Percentiles rank a stretch among this genome's conserved stretches.
phyloP scores from a whole-genome alignment of 53 echinoderm and acorn worm species.

The Crossaster papposus region DNA sequence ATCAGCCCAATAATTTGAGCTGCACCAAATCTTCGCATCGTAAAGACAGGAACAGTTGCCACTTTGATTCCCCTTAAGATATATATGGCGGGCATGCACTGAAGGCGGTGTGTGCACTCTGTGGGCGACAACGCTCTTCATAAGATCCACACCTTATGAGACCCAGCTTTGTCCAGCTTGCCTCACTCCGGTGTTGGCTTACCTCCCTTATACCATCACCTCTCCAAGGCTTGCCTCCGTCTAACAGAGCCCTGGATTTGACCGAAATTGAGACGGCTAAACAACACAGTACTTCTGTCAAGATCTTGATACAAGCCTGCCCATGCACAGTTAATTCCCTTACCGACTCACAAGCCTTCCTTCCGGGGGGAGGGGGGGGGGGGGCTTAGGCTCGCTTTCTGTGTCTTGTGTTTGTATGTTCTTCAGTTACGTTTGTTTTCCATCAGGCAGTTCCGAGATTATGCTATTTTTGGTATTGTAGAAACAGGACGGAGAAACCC shows the following conservation, averaged over 20 bases:
- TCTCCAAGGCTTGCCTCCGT: neutral
- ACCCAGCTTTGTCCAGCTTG: neutral
- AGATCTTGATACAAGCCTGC: conserved; percentile 24
- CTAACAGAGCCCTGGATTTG: conserved; percentile 7
- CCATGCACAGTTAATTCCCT: conserved; percentile 27
- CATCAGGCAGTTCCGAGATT: conserved; percentile 7
- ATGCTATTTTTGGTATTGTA: conserved; percentile 1
- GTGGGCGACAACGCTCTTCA: neutral
- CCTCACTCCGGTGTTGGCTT: neutral
- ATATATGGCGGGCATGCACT: neutral
- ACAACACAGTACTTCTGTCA: conserved; percentile 17
- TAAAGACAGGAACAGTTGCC: no score
- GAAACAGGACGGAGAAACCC: neutral
- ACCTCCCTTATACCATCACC: neutral
- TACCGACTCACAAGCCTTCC: neutral
- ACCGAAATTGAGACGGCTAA: conserved; percentile 28
- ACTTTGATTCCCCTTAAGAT: no score
- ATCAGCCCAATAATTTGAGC: no score
- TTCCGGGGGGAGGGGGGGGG: no score
- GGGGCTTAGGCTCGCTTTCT: conserved; percentile 7
- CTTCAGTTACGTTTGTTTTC: conserved; percentile 23
- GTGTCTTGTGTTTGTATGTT: conserved; percentile 30
- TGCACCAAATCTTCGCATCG: no score
- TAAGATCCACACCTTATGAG: conserved; percentile 1
- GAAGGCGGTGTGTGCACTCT: neutral